A percentile compares a stretch with the other conserved stretches of the same genome.
These are phyloP conservation scores for Lacanobia oleracea DNA, from an alignment of 2,888 invertebrate genomes.

Conservation along the genomic window DNA sequence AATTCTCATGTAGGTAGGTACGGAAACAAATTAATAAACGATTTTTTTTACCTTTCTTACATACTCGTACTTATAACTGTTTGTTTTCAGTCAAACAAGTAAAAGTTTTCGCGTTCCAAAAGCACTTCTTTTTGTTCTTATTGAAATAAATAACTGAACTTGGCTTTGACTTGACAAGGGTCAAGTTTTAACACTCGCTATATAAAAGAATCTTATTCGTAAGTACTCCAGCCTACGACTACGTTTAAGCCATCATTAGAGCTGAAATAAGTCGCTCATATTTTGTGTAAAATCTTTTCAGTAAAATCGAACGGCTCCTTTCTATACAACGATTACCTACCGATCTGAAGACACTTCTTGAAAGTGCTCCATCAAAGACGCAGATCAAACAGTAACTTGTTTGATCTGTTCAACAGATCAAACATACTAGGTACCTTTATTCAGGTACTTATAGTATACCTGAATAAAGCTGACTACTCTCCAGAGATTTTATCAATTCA, in stretches of 20 bases:
- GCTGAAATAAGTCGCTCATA: slow-evolving; percentile 5
- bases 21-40: not conserved
- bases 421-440: too few relatives aligned
- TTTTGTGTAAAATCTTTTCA: slow-evolving; percentile 9
- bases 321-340: not conserved
- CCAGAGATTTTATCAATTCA: not conserved
- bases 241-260: not conserved
- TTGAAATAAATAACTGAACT: not conserved
- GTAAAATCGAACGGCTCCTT: not conserved
- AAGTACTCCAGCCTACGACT: not conserved
- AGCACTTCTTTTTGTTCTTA: not conserved
- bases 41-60: not conserved
- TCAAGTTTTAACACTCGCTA: not conserved
- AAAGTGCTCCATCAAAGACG: not conserved
- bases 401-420: too few relatives aligned
- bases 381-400: slow-evolving; percentile 29
- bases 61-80: not conserved
- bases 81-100: not conserved
- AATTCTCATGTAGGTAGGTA: not conserved
- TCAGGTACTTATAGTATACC: not conserved
- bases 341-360: not conserved
- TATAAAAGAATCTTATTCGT: not conserved
- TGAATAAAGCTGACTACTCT: too few relatives aligned
- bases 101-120: not conserved
- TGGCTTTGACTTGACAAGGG: not conserved